Evolutionary conservation across 1,140 invertebrate species (phyloP), one percentile per base, ranked within the genome.

Genomic region (Drosophila pectinifera): DNA sequence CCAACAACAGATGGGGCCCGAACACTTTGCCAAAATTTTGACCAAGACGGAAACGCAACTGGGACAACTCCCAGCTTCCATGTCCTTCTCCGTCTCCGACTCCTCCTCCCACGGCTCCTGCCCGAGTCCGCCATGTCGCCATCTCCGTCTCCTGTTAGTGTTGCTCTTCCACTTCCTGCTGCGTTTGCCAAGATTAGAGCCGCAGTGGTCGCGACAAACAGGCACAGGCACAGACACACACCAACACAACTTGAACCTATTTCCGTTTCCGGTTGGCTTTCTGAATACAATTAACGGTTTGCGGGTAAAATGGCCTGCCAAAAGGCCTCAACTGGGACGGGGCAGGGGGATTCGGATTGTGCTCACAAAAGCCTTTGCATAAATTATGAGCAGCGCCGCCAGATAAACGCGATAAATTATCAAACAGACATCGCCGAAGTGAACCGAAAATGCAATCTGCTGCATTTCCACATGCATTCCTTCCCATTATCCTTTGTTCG

Each of bases 391-490:
- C 76, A 70, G 68, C 56, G 48, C 53, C 63, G 38, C 72, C 84
- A 88, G 84, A 89, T 88, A 89, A 83, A 46, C 72, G 84, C 84
- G 80, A 88, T 88, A 88, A 88, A 88, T 88, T 88, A 89, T 88
- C 84, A 65, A 55, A 67, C 57, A 70, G 62, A 56, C 67, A 48
- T 48, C 64, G 67, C 67, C 64, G n/a, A 69, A 69, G 67, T 34
- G 49, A 38, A 46, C 56, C 26, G 57, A 67, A 64, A 80, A 64
- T 80, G 84, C 84, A 88, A 83, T 80, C 61, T 79, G 57, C 75
- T 88, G 79, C 83, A 76, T 53, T 75, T 63, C 48, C 62, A 51
- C 56, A 28, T 58, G 39, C 56, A 46, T 59, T 45, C 42, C 48
- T 20, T 54, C 3, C 16, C 45, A 55, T 42, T 39, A 58, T 70